Evolutionary conservation across 2,113 vertebrate species (phyloP), one percentile per base, ranked within the genome.

Genomic region (Corydoras maculifer): DNA sequence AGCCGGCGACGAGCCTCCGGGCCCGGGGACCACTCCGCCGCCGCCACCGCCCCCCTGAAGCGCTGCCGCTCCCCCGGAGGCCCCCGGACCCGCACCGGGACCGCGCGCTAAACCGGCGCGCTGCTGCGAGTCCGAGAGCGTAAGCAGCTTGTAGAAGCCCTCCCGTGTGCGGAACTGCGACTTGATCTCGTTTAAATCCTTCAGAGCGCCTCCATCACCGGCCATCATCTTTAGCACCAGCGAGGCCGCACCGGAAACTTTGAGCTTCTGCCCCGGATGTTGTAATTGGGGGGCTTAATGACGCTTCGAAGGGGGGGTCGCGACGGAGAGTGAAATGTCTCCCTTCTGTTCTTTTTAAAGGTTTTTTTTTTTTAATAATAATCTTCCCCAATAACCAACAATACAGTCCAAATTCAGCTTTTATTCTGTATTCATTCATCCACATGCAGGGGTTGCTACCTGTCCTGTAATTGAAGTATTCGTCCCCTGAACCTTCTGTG

Each of bases 141-240:
- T 93, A 68, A 95, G 90, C 85, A 95, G 91, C 78, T 94, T 93
- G 88, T 95, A 95, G 80, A 93, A 92, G 70, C 93, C 93, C 86
- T 94, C 93, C 65, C 93, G 89, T 80, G 93, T 95, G 77, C 93
- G 88, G 84, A 95, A 94, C 90, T 94, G 93, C 60, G 91, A 94
- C 86, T 95, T 95, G 82, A 95, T 92, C 85, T 95, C 93, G 85
- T 92, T 89, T 80, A 92, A 89, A 89, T 93, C 92, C 82, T 92
- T 92, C 86, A 93, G 86, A 82, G 88, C 84, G 78, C 90, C 87
- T 82, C 90, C 89, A 87, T 93, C 87, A 83, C 88, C 90, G 84
- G 92, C 87, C 90, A 91, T 91, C 90, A 91, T 91, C 76, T 91
- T 91, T 80, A 88, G 86, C 82, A 78, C 86, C 81, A 84, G 85